These are phyloP conservation scores for Elmis aenea DNA, from an alignment of 2,888 invertebrate genomes.

Conservation along the genomic window DNA sequence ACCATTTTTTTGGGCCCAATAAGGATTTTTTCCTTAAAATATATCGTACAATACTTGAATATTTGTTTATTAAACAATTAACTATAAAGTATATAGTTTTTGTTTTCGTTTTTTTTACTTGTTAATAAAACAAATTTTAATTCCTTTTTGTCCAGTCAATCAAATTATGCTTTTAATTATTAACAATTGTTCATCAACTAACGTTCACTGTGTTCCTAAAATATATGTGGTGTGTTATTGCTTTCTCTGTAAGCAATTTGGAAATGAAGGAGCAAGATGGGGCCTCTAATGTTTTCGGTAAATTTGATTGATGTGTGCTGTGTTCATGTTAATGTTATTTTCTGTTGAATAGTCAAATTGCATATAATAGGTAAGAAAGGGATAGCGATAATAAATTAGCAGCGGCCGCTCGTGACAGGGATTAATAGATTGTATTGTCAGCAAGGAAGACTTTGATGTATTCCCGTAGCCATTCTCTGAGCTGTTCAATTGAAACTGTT, in stretches of 20 bases:
- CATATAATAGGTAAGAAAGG: constrained; percentile 26
- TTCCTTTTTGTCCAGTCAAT: too few species aligned
- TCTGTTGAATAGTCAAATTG: constrained; percentile 36
- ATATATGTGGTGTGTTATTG: too few species aligned
- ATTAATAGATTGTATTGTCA: constrained; percentile 47
- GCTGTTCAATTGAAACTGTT: constrained; percentile 43
- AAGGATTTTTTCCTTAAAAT: too few species aligned
- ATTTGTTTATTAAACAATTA: too few species aligned
- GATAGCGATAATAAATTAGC: constrained; percentile 44
- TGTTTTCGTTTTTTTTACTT: too few species aligned
- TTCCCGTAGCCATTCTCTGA: constrained; percentile 38
- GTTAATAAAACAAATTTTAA: too few species aligned
- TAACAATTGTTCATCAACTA: too few species aligned
- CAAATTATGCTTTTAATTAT: too few species aligned
- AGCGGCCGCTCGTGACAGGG: constrained; percentile 42
- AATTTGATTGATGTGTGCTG: constrained; percentile 40
- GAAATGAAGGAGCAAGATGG: constrained; percentile 1
- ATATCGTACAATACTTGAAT: too few species aligned
- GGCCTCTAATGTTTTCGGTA: constrained; percentile 35
- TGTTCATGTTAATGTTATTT: constrained; percentile 39
- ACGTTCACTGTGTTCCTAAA: too few species aligned
- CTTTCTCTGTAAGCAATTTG: not conserved
- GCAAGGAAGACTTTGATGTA: constrained; percentile 45
- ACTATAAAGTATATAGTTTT: too few species aligned
- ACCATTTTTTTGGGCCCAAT: too few species aligned